Conservation (phyloP, 2,797 vertebrate genomes). For the Aeoliscus strigatus region DNA sequence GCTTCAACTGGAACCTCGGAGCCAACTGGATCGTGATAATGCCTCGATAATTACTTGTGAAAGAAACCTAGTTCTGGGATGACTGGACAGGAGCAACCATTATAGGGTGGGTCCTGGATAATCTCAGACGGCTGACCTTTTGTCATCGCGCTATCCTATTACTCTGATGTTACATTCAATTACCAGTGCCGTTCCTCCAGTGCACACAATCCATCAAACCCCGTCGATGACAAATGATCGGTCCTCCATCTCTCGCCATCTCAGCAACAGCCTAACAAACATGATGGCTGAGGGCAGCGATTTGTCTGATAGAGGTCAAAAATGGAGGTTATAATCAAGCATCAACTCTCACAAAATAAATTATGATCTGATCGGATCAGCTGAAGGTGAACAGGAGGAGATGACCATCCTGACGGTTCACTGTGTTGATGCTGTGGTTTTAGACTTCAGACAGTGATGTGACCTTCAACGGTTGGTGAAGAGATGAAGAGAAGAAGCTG, state of each 20-base stretch:
- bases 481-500: no score
- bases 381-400: no score
- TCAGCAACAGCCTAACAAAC: conserved; percentile 51
- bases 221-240: conserved; percentile 70
- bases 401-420: no score
- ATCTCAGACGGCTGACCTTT: conserved; percentile 44
- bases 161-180: conserved; percentile 57
- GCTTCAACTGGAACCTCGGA: no score
- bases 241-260: conserved; percentile 32
- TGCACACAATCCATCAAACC: conserved; percentile 70
- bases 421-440: no score
- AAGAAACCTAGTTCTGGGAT: not conserved
- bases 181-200: conserved; percentile 46
- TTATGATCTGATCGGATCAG: no score
- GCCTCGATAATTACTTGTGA: conserved; percentile 33
- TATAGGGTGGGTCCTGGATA: conserved; percentile 33
- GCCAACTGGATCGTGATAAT: no score
- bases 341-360: no score
- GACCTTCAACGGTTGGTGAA: no score
- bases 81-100: conserved; percentile 12
- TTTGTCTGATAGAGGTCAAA: conserved; percentile 42
- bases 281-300: conserved; percentile 22
- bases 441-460: no score
- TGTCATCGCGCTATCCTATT: conserved; percentile 42
- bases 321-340: conserved; percentile 6